phyloP scores from a whole-genome alignment of 2,797 vertebrate genomes.

The Anguilla megastoma region DNA sequence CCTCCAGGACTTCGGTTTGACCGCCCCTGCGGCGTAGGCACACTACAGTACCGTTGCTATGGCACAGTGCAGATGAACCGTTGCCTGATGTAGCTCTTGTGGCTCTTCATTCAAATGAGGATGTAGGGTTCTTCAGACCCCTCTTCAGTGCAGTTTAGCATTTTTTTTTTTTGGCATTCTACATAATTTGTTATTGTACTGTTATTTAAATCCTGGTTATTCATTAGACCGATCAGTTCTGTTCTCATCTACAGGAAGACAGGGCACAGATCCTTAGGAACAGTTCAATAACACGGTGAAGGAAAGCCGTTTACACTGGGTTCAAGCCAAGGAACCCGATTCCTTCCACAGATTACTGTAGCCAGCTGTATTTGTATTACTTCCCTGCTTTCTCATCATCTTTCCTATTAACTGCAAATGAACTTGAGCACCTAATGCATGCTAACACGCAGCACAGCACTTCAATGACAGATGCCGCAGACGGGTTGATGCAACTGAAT shows the following conservation, averaged over 20 bases:
- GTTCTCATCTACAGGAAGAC: background rate
- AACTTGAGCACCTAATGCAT: background rate
- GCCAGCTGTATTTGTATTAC: background rate
- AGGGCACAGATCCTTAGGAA: background rate
- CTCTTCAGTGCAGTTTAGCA: background rate
- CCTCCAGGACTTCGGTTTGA: background rate
- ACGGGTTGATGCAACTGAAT: background rate
- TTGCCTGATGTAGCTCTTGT: background rate
- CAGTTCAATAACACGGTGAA: background rate
- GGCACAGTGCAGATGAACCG: background rate
- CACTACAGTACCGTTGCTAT: background rate
- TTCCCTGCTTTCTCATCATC: constrained; percentile 9
- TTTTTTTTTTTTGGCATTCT: background rate
- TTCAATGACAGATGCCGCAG: background rate
- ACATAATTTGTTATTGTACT: background rate
- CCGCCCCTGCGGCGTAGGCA: background rate
- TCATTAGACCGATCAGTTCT: background rate
- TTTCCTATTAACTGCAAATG: background rate
- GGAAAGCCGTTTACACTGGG: background rate
- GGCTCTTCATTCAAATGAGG: background rate
- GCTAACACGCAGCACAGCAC: background rate
- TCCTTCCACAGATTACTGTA: background rate
- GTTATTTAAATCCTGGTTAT: background rate
- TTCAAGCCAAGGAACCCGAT: background rate
- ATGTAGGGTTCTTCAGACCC: background rate